Percentiles rank a stretch among this genome's conserved stretches.
Evolutionary conservation across 2,797 vertebrate species (phyloP).

Genomic region (Mico argentatus): DNA sequence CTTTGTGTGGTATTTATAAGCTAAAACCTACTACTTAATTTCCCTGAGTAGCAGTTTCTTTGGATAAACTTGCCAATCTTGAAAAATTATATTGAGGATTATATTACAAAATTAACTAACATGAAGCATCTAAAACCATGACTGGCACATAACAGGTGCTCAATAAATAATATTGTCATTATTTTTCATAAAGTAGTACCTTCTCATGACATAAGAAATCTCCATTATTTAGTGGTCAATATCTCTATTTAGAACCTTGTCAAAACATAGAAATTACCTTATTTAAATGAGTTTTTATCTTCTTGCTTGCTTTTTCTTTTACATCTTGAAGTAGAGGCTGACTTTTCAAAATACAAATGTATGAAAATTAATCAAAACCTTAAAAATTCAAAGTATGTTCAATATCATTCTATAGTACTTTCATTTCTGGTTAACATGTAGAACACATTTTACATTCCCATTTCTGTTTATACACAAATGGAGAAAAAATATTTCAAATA

Average conservation of each 20-base stretch:
- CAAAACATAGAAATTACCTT: constrained; percentile 21
- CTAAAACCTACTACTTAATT: background rate
- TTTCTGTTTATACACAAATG: background rate
- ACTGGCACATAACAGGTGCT: background rate
- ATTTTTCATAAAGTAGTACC: constrained; percentile 17
- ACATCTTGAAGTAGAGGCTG: background rate
- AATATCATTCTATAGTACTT: background rate
- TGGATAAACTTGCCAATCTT: background rate
- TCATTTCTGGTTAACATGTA: constrained; percentile 15
- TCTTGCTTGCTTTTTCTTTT: constrained; percentile 33
- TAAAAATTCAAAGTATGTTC: constrained; percentile 35
- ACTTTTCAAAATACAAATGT: constrained; percentile 33
- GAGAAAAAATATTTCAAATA: constrained; percentile 14
- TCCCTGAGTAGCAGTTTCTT: background rate
- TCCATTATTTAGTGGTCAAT: background rate
- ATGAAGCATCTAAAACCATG: background rate
- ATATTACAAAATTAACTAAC: background rate
- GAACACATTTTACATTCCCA: background rate
- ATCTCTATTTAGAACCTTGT: constrained; percentile 23
- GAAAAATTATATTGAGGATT: background rate
- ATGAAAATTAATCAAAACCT: constrained; percentile 20
- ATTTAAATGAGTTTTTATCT: background rate
- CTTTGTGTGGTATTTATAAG: background rate
- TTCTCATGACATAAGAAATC: background rate
- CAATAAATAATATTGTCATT: background rate